phyloP scores from a whole-genome alignment of 1,140 invertebrate species.

The Polypedilum pembai region DNA sequence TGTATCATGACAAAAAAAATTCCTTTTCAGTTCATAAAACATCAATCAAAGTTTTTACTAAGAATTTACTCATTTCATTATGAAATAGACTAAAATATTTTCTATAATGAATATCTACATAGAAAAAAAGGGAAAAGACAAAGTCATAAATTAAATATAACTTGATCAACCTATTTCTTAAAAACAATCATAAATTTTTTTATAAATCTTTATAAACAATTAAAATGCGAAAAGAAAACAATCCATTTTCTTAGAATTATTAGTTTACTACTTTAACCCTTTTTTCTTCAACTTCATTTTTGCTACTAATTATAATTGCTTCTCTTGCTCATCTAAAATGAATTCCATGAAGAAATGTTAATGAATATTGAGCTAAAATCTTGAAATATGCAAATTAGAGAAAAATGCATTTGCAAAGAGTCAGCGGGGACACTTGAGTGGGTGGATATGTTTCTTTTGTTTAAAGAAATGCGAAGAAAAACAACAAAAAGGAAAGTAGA shows the following conservation, averaged over 20 bases:
- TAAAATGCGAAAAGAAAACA: neutral
- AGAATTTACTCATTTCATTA: too few relatives aligned
- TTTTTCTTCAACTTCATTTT: neutral
- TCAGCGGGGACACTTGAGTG: conserved; percentile 7
- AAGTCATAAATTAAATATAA: too few relatives aligned
- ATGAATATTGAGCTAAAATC: neutral
- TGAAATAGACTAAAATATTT: too few relatives aligned
- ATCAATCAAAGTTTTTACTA: too few relatives aligned
- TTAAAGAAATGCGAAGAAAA: neutral
- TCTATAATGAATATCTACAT: too few relatives aligned
- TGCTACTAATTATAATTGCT: conserved; percentile 8
- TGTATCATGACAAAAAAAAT: too few relatives aligned
- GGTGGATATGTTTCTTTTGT: conserved; percentile 1
- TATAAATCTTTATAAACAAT: too few relatives aligned
- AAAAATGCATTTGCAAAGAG: conserved; percentile 3
- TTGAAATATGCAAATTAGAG: conserved; percentile 2
- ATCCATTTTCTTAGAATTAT: neutral
- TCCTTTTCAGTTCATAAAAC: too few relatives aligned
- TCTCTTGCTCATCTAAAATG: neutral
- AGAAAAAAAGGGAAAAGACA: too few relatives aligned
- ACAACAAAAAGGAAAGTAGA: neutral
- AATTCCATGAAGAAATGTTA: conserved; percentile 6
- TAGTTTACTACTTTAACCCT: neutral
- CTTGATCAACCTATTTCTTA: too few relatives aligned
- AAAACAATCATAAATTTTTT: too few relatives aligned